Percentiles rank a stretch among this genome's conserved stretches.
Conservation (phyloP, 2,888 invertebrate species). For the Julus scanicus region DNA sequence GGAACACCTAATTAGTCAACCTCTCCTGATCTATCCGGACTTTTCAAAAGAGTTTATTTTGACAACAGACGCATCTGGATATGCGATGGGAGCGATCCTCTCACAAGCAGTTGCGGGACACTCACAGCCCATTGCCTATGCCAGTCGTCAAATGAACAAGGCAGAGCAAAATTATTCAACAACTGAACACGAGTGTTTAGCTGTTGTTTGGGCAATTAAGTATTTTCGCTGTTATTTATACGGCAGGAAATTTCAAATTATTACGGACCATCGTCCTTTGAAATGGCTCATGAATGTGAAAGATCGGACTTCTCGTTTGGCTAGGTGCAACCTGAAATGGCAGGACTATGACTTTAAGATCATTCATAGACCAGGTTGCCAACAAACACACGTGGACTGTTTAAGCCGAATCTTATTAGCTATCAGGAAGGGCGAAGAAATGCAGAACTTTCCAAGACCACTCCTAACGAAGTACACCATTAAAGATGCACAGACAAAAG, state of each 20-base stretch:
- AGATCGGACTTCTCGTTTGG: not conserved
- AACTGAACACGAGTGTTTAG: constrained; percentile 52
- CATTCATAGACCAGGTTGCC: not conserved
- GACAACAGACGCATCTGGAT: not conserved
- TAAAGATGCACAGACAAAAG: not conserved
- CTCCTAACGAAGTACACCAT: not conserved
- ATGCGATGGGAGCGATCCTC: constrained; percentile 49
- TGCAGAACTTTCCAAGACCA: not conserved
- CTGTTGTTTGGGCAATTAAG: constrained; percentile 47
- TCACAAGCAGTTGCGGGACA: not conserved
- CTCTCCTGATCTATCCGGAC: not conserved
- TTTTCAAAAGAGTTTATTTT: not conserved
- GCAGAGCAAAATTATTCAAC: constrained; percentile 50
- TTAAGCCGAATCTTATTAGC: not conserved
- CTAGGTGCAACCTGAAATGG: not conserved
- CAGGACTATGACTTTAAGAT: constrained; percentile 52
- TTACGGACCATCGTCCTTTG: constrained; percentile 26
- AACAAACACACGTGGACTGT: constrained; percentile 6
- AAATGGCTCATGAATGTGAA: constrained; percentile 49
- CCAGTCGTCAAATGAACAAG: not conserved
- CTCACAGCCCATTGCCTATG: not conserved
- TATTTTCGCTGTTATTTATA: constrained; percentile 46
- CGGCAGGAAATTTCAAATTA: not conserved
- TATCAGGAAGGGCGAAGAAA: not conserved
- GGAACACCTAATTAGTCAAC: not conserved